Evolutionary conservation across 1,140 invertebrate genomes (phyloP).

Genomic region (Popillia japonica): DNA sequence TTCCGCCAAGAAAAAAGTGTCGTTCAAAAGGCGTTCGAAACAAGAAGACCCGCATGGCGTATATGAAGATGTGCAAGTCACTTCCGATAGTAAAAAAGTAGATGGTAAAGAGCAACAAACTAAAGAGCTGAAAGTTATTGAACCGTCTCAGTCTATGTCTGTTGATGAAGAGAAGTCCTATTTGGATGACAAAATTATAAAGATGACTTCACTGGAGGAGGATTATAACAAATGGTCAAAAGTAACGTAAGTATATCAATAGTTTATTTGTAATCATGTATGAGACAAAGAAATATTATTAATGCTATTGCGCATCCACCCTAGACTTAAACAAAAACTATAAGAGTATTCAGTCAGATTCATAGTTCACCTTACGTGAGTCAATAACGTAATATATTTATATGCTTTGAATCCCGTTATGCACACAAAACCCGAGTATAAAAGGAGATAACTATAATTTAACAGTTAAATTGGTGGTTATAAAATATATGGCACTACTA

Average conservation of each 20-base stretch:
- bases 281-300: no score
- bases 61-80: constrained; percentile 61
- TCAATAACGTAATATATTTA: no score
- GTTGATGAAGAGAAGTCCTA: constrained; percentile 52
- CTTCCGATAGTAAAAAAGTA: constrained; percentile 48
- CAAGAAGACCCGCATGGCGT: constrained; percentile 55
- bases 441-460: no score
- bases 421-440: no score
- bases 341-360: no score
- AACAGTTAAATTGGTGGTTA: no score
- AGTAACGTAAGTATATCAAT: constrained; percentile 50
- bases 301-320: no score
- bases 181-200: constrained; percentile 53
- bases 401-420: no score
- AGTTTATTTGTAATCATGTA: not conserved
- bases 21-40: constrained; percentile 59
- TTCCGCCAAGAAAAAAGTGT: constrained; percentile 61
- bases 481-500: no score
- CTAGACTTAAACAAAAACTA: no score
- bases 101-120: constrained; percentile 55
- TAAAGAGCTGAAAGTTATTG: constrained; percentile 52
- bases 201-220: constrained; percentile 54
- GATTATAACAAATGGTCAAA: constrained; percentile 58
- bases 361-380: no score
- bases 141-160: constrained; percentile 47